Conservation (phyloP, 2,888 invertebrate genomes). For the Lasioglossum zephyrum region DNA sequence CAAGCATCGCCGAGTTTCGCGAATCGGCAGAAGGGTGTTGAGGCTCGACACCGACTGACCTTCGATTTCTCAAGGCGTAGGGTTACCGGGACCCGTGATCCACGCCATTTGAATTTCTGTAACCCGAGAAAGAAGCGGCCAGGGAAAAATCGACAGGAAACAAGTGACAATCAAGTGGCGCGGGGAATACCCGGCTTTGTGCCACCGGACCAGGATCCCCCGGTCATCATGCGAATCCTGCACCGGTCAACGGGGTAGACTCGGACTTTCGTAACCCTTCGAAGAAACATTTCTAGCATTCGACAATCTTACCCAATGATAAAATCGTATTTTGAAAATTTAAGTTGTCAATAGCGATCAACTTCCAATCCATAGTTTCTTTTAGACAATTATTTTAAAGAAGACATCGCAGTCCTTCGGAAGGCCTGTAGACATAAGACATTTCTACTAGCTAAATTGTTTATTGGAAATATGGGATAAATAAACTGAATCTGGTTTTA, state of each 20-base stretch:
- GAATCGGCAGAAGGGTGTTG: conserved; percentile 10
- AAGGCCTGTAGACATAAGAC: neutral
- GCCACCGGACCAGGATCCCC: conserved; percentile 71
- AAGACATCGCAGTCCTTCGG: neutral
- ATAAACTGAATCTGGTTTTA: too few species aligned
- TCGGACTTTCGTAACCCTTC: conserved; percentile 47
- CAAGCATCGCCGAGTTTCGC: neutral
- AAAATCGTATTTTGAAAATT: too few species aligned
- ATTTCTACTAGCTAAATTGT: neutral
- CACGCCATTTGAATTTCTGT: conserved; percentile 76
- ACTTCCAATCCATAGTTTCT: neutral
- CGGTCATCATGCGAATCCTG: conserved; percentile 70
- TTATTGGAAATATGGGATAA: too few species aligned
- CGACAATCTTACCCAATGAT: neutral
- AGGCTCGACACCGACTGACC: conserved; percentile 34
- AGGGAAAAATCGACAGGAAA: conserved; percentile 76
- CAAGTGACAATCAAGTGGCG: conserved; percentile 82
- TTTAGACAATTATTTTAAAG: neutral
- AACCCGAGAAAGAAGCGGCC: conserved; percentile 57
- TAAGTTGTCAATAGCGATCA: neutral
- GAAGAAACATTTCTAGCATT: neutral
- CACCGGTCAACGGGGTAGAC: conserved; percentile 67
- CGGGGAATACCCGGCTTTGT: conserved; percentile 78
- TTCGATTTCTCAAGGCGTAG: conserved; percentile 82
- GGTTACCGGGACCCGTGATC: conserved; percentile 78